Percentiles rank a stretch among this genome's conserved stretches.
These are phyloP conservation scores for Neolamprologus kungweensis DNA, from an alignment of 2,113 vertebrate genomes.

Conservation along the genomic window DNA sequence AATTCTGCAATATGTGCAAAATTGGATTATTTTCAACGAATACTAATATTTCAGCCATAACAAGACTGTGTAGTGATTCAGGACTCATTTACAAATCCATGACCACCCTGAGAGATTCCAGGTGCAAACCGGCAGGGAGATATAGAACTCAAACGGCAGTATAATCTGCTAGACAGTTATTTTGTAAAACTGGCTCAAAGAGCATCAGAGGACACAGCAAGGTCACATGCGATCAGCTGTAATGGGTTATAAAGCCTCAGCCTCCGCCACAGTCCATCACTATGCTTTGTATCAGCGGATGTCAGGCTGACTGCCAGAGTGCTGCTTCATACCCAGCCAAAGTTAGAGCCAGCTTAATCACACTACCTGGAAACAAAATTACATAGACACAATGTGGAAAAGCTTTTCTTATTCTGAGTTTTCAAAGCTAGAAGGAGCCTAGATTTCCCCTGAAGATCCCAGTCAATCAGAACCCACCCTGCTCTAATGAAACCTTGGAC, in stretches of 20 bases:
- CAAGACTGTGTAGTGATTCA: neutral
- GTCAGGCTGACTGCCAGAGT: conserved; percentile 19
- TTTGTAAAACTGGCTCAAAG: neutral
- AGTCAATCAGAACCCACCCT: neutral
- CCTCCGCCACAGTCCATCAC: neutral
- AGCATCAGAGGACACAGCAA: conserved; percentile 21
- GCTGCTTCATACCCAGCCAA: neutral
- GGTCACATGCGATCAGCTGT: conserved; percentile 32
- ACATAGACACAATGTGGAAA: neutral
- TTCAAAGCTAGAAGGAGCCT: neutral
- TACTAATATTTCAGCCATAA: neutral
- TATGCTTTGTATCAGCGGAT: neutral
- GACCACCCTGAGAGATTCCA: neutral
- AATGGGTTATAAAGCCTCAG: conserved; percentile 17
- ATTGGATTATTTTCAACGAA: neutral
- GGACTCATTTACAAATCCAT: neutral
- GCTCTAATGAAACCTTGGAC: neutral
- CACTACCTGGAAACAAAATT: conserved; percentile 22
- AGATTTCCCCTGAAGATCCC: neutral
- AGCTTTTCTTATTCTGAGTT: neutral
- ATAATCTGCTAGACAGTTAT: neutral
- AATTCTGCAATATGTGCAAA: neutral
- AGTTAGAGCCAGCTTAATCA: conserved; percentile 6
- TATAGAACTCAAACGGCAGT: neutral
- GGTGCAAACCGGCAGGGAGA: neutral